A percentile compares a stretch with the other conserved stretches of the same genome.
These are phyloP conservation scores for Prosopocoilus inquinatus DNA, from an alignment of 2,888 invertebrate genomes.

Conservation along the genomic window DNA sequence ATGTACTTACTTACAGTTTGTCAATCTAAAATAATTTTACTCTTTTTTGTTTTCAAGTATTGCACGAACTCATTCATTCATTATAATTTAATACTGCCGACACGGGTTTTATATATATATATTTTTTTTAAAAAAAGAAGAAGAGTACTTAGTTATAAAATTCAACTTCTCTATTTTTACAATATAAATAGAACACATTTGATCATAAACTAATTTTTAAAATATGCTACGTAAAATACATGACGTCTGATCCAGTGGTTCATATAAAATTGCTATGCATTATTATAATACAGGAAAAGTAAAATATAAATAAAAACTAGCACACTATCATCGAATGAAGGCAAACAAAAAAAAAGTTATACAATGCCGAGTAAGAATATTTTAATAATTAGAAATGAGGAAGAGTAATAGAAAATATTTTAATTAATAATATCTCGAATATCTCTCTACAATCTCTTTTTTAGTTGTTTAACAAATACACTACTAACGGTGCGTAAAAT, in stretches of 20 bases:
- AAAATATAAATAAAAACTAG: conserved; percentile 14
- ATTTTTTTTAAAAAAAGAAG: conserved; percentile 16
- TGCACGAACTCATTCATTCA: conserved; percentile 17
- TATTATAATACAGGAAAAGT: conserved; percentile 4
- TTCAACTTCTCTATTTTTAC: conserved; percentile 28
- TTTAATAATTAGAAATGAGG: conserved; percentile 9
- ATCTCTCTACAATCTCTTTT: conserved; percentile 8
- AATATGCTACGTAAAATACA: conserved; percentile 21
- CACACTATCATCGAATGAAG: conserved; percentile 11
- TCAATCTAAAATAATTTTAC: conserved; percentile 7
- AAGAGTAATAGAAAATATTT: conserved; percentile 8
- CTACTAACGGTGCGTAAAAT: conserved; percentile 21
- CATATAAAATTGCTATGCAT: conserved; percentile 16
- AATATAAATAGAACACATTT: conserved; percentile 31
- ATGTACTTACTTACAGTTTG: conserved; percentile 16
- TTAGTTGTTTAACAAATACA: conserved; percentile 20
- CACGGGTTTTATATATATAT: conserved; percentile 22
- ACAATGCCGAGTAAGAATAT: too few relatives aligned
- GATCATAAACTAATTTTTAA: conserved; percentile 22
- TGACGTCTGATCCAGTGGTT: neutral
- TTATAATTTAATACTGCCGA: conserved; percentile 22
- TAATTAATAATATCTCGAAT: conserved; percentile 2
- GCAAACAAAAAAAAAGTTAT: conserved; percentile 12
- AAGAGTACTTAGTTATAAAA: conserved; percentile 19
- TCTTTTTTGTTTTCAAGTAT: conserved; percentile 6